A percentile compares a stretch with the other conserved stretches of the same genome.
Evolutionary conservation across 2,888 invertebrate species (phyloP).

Genomic region (Cinara cedri): DNA sequence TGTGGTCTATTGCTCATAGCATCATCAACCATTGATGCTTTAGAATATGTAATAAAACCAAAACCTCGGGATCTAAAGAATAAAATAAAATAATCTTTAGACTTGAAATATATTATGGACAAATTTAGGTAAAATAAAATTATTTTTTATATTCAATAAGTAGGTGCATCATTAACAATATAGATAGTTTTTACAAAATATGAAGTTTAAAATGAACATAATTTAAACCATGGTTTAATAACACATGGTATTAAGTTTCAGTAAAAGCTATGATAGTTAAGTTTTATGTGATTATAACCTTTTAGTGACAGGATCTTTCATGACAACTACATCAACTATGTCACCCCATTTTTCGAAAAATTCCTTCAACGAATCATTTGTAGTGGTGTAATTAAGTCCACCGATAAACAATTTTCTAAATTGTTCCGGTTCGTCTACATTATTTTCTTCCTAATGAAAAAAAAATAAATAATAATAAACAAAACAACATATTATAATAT

Average conservation of each 20-base stretch:
- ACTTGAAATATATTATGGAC: background rate
- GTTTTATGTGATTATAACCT: constrained; percentile 61
- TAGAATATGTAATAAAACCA: constrained; percentile 95
- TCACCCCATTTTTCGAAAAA: constrained; percentile 98
- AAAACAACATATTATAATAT: background rate
- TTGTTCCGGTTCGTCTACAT: constrained; percentile 73
- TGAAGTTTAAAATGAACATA: too few species aligned
- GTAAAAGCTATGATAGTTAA: background rate
- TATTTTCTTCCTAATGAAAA: constrained; percentile 37
- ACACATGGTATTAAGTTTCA: too few species aligned
- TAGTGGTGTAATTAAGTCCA: constrained; percentile 91
- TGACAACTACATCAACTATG: constrained; percentile 94
- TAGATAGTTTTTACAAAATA: too few species aligned
- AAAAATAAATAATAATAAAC: background rate
- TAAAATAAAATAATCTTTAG: background rate
- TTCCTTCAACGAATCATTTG: constrained; percentile 86
- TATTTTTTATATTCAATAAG: background rate
- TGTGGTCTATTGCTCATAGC: constrained; percentile 77
- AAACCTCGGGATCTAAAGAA: constrained; percentile 87
- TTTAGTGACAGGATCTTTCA: constrained; percentile 95
- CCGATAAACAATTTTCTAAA: constrained; percentile 93
- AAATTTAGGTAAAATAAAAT: background rate
- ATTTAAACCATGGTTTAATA: too few species aligned
- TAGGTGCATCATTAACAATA: too few species aligned
- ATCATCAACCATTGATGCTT: constrained; percentile 93